Conservation (phyloP, 2,797 vertebrate genomes). For the Hypotaenidia okinawae region DNA sequence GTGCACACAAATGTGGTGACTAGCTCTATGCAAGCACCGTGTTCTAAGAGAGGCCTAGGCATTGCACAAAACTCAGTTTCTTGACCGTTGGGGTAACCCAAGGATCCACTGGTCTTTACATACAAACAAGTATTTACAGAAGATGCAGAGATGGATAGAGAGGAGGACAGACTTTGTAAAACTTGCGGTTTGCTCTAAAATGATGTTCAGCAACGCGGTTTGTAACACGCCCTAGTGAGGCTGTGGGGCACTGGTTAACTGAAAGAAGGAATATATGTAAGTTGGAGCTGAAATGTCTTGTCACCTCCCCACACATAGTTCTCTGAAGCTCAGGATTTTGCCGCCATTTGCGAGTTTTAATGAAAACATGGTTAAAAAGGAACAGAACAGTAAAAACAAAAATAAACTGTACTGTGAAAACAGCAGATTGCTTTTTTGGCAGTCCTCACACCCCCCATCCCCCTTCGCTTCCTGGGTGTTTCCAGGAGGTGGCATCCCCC, state of each 20-base stretch:
- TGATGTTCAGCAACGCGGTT: constrained; percentile 24
- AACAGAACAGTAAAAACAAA: not conserved
- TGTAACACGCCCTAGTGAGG: constrained; percentile 33
- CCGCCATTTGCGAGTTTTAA: constrained; percentile 17
- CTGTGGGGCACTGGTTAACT: constrained; percentile 13
- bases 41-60: constrained; percentile 64
- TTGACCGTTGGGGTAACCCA: not conserved
- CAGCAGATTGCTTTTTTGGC: constrained; percentile 8
- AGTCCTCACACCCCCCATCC: not conserved
- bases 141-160: constrained; percentile 38
- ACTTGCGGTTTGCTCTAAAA: not conserved
- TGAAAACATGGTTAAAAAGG: constrained; percentile 5
- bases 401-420: not conserved
- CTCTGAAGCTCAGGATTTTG: constrained; percentile 47
- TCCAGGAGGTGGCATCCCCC: not conserved
- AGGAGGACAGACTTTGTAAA: constrained; percentile 40
- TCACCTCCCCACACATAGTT: not conserved
- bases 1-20: constrained; percentile 62
- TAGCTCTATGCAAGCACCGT: constrained; percentile 64
- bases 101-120: constrained; percentile 56
- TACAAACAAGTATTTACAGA: constrained; percentile 66
- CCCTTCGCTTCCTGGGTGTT: not conserved
- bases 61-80: constrained; percentile 55
- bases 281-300: not conserved
- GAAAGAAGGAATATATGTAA: not conserved